These are phyloP conservation scores for Zelleria hepariella DNA, from an alignment of 2,888 invertebrate species.

Conservation along the genomic window DNA sequence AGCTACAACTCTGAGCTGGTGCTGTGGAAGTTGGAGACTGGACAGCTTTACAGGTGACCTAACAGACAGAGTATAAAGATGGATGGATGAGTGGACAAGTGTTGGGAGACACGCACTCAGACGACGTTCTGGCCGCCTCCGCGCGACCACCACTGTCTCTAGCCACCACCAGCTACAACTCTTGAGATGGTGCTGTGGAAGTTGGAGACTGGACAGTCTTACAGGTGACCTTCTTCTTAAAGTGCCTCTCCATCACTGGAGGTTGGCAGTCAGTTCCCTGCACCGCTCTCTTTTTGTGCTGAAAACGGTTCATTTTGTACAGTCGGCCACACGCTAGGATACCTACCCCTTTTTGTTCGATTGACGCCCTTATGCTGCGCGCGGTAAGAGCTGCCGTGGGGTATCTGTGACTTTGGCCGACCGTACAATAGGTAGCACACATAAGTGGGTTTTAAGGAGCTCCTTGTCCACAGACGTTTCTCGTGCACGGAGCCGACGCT, in stretches of 20 bases:
- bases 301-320: too few relatives aligned
- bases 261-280: too few relatives aligned
- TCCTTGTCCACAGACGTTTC: constrained; percentile 36
- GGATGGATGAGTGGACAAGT: constrained; percentile 70
- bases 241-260: too few relatives aligned
- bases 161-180: constrained; percentile 83
- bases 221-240: too few relatives aligned
- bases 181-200: constrained; percentile 86
- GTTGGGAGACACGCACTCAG: constrained; percentile 82
- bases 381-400: too few relatives aligned
- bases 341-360: too few relatives aligned
- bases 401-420: too few relatives aligned
- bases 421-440: background rate
- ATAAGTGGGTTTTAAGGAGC: background rate
- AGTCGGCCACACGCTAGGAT: too few relatives aligned
- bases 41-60: constrained; percentile 73
- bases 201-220: constrained; percentile 83
- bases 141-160: constrained; percentile 76
- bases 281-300: too few relatives aligned
- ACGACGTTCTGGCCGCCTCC: constrained; percentile 81
- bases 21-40: constrained; percentile 79
- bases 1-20: constrained; percentile 82
- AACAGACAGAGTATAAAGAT: too few relatives aligned
- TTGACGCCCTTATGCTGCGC: too few relatives aligned
- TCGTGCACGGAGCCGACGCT: constrained; percentile 70